Evolutionary conservation across 1,140 invertebrate genomes (phyloP).

Genomic region (Halotydeus destructor): DNA sequence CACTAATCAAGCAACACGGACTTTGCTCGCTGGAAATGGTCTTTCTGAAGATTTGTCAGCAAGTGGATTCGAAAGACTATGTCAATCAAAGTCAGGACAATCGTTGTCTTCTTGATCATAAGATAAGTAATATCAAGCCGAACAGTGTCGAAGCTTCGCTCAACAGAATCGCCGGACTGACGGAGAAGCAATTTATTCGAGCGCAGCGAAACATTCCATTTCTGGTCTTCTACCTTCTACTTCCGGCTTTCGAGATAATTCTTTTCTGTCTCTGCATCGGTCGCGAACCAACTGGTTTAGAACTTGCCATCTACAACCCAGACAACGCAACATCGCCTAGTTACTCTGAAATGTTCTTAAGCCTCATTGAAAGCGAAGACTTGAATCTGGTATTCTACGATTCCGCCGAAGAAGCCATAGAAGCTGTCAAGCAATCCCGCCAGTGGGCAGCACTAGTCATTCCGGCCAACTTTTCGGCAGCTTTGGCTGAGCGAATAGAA

Average conservation of each 20-base stretch:
- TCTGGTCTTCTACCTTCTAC: constrained; percentile 70
- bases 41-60: constrained; percentile 9
- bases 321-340: constrained; percentile 18
- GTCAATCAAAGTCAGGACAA: not conserved
- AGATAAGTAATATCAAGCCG: not conserved
- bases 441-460: constrained; percentile 10
- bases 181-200: constrained; percentile 15
- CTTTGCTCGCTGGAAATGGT: constrained; percentile 1
- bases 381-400: constrained; percentile 10
- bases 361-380: no score
- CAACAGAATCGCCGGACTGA: constrained; percentile 3
- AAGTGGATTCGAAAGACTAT: not conserved
- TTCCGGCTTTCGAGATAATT: constrained; percentile 80
- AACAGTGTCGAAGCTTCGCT: no score
- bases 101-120: not conserved
- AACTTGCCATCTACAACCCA: constrained; percentile 48
- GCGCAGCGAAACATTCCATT: constrained; percentile 25
- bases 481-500: constrained; percentile 7
- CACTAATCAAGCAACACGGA: constrained; percentile 4
- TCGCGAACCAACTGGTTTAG: constrained; percentile 58
- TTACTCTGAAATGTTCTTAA: no score
- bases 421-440: constrained; percentile 7
- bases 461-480: constrained; percentile 9
- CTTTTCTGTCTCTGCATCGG: constrained; percentile 85
- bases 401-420: constrained; percentile 9